Evolutionary conservation across 2,797 vertebrate genomes (phyloP), one percentile per base, ranked within the genome.

Genomic region (Aeoliscus strigatus): DNA sequence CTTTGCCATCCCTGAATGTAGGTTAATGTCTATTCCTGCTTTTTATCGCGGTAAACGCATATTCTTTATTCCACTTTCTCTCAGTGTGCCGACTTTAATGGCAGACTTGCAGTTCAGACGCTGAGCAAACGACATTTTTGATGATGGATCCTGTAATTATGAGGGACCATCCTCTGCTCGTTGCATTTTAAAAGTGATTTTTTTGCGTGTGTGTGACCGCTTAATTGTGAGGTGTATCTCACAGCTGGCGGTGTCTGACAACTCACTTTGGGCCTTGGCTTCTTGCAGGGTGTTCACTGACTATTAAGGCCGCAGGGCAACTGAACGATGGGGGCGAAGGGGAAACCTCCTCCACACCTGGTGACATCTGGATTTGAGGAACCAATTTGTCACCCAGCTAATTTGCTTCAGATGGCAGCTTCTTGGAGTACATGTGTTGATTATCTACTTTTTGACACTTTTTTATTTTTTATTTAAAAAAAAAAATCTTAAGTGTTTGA

Each of bases 281-380:
- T 10, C 40, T 35, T 39, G 49, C 26, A 60, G 36, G 46, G 49
- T 3, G 37, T 26, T 24, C 8, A 7, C 45, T 18, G 12, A 48
- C 36, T 8, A 16, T 40, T 41, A 38, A 0, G 51, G 44, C 67
- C 60, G 56, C 25, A 0, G 57, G 70, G 47, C 9, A 8, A 35
- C 18, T 6, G 4, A 10, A 25, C 12, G 4, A 25, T 2, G 30
- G 45, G 6, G 37, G 41, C 1, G 12, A 16, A 18, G 12, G 39
- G 25, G 17, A 23, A 51, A 31, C 58, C 58, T 42, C 50, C 39
- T 39, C 13, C 21, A 60, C 66, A 67, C 68, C 70, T 64, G 58
- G 37, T 1, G 51, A 70, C 76, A 66, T 67, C 73, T 79, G 72
- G 60, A 54, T 16, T 5, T 13, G 58, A 55, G 58, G 63, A 70